Conservation (phyloP, 2,888 invertebrate genomes). For the Trachelus tabidus region DNA sequence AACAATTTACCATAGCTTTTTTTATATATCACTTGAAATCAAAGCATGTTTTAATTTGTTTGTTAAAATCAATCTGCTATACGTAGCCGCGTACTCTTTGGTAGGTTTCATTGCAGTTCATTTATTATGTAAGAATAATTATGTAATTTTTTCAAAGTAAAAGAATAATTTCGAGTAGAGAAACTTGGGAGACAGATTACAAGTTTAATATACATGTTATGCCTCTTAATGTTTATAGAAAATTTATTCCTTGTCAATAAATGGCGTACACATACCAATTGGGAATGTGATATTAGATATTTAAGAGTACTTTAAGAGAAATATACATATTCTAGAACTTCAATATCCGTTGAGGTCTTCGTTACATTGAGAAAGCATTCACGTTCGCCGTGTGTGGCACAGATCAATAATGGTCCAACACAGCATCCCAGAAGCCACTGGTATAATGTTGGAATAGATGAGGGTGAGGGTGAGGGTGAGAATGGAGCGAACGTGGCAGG, state of each 20-base stretch:
- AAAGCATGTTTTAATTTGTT: not conserved
- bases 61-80: not conserved
- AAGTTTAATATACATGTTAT: not conserved
- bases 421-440: conserved; percentile 55
- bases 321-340: not conserved
- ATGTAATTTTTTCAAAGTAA: not conserved
- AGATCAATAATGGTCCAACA: conserved; percentile 61
- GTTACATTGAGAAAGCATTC: not conserved
- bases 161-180: not conserved
- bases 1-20: not conserved
- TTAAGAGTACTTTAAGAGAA: not conserved
- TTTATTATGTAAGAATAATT: not conserved
- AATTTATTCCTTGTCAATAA: not conserved
- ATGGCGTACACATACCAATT: not conserved
- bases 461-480: conserved; percentile 38
- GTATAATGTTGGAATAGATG: conserved; percentile 26
- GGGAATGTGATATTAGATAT: not conserved
- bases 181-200: not conserved
- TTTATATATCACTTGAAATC: not conserved
- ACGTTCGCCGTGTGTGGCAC: not conserved
- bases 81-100: not conserved
- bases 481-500: conserved; percentile 36
- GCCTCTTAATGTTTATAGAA: not conserved
- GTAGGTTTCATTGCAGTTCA: not conserved
- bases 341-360: not conserved